These are phyloP conservation scores for Drosophila arawakana DNA, from an alignment of 1,140 invertebrate species.

Conservation along the genomic window DNA sequence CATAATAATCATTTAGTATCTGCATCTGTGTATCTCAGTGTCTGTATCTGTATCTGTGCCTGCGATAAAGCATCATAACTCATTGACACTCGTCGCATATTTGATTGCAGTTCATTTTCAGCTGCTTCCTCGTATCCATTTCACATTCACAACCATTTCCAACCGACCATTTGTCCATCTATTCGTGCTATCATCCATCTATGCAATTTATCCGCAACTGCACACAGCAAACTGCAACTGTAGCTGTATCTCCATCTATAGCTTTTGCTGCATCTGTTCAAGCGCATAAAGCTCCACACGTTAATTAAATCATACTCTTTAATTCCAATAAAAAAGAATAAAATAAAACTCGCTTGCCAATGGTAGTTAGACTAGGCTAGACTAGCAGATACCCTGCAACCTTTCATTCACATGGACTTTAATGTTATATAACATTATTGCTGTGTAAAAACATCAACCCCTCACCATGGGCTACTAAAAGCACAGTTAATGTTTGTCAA, in stretches of 20 bases:
- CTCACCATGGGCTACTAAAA: too few relatives aligned
- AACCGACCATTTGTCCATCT: conserved; percentile 5
- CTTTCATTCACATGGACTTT: too few relatives aligned
- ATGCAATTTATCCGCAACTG: conserved; percentile 32
- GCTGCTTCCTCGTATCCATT: conserved; percentile 1
- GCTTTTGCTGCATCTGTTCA: conserved; percentile 20
- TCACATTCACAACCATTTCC: conserved; percentile 23
- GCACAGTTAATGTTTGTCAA: too few relatives aligned
- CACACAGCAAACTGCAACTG: neutral
- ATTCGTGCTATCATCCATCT: conserved; percentile 19
- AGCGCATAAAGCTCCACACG: conserved; percentile 30
- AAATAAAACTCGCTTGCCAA: neutral
- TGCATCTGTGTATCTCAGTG: neutral
- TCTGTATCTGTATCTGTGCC: conserved; percentile 1
- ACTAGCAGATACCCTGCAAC: conserved; percentile 17
- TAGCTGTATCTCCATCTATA: neutral
- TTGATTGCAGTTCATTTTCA: conserved; percentile 47
- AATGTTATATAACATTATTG: too few relatives aligned
- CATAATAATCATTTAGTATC: conserved; percentile 38
- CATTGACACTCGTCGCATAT: conserved; percentile 33
- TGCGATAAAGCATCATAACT: conserved; percentile 30
- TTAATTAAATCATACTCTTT: conserved; percentile 73
- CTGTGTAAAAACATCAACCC: too few relatives aligned
- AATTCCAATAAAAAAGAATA: conserved; percentile 29
- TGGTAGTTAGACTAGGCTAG: neutral